A percentile compares a stretch with the other conserved stretches of the same genome.
phyloP scores from a whole-genome alignment of 2,888 invertebrate genomes.

The Cantharis rufa region DNA sequence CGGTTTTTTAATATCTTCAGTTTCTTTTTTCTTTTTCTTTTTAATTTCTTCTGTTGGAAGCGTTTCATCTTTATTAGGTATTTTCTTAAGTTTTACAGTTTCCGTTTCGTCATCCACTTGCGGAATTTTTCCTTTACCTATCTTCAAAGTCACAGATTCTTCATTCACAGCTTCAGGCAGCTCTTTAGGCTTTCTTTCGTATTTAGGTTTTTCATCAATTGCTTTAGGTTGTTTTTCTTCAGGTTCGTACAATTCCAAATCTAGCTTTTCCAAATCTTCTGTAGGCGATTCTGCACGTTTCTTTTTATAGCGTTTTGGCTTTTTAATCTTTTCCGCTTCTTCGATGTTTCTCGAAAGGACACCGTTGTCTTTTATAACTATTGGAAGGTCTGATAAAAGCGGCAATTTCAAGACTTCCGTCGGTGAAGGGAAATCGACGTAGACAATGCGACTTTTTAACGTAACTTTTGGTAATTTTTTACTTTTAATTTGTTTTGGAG shows the following conservation, averaged over 20 bases:
- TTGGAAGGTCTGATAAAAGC: conserved; percentile 38
- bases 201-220: conserved; percentile 51
- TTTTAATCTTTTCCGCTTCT: conserved; percentile 56
- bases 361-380: conserved; percentile 55
- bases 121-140: conserved; percentile 57
- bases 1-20: conserved; percentile 47
- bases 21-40: conserved; percentile 41
- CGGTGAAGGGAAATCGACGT: conserved; percentile 55
- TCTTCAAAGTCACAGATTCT: conserved; percentile 50
- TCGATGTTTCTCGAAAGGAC: conserved; percentile 57
- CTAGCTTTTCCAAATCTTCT: conserved; percentile 55
- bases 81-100: conserved; percentile 51
- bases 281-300: conserved; percentile 52
- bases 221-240: conserved; percentile 52
- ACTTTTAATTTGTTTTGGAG: conserved; percentile 48
- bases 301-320: conserved; percentile 53
- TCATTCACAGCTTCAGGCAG: conserved; percentile 35
- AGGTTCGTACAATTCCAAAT: conserved; percentile 51
- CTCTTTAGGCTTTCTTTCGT: conserved; percentile 39
- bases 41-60: conserved; percentile 43
- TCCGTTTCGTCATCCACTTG: conserved; percentile 45
- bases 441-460: conserved; percentile 70
- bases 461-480: conserved; percentile 65
- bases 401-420: conserved; percentile 46
- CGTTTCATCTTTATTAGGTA: conserved; percentile 49